Evolutionary conservation across 1,140 invertebrate species (phyloP), one percentile per base, ranked within the genome.

Genomic region (Cheumatopsyche charites): DNA sequence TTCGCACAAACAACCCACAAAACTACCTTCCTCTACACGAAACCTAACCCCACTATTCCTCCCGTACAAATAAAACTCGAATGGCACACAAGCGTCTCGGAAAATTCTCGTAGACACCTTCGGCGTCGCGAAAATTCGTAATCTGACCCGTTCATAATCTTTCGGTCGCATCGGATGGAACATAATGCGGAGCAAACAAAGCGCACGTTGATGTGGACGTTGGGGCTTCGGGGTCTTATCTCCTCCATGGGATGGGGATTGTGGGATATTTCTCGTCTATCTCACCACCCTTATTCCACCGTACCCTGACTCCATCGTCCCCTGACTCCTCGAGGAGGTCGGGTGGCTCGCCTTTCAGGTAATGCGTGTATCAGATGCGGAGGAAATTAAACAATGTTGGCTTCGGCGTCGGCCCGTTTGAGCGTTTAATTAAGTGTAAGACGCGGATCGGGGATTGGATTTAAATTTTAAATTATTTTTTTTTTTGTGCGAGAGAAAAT

Each of bases 371-470:
- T 68, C 23, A 68, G 66, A 55, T 45, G 23, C 47, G 25, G n/a
- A 66, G 63, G 63, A 66, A 66, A 66, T 66, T 66, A 52, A 43
- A 42, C 66, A 55, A 55, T 42, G 47, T 68, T 45, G 41, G 26
- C 47, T 45, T 41, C 13, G 15, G 63, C 36, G 26, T 45, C 15
- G 23, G 29, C 36, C 63, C 19, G 63, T 66, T 66, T 68, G 66
- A 47, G 21, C 49, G 49, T 68, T 68, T 68, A 68, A 68, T 68
- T 68, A 68, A 68, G 49, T 13, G 25, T 4, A 13, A 43, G 26
- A 15, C 62, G 26, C n/a, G 7, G 62, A 41, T n/a, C 4, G 23
- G 17, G 58, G 58, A 25, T 21, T 12, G 62, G 62, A 49, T 49
- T 15, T 19, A 19, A 49, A 49, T 19, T 15, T 19, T 49, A 15